A percentile compares a stretch with the other conserved stretches of the same genome.
These are phyloP conservation scores for Chiloscyllium punctatum DNA, from an alignment of 2,797 vertebrate species.

Conservation along the genomic window DNA sequence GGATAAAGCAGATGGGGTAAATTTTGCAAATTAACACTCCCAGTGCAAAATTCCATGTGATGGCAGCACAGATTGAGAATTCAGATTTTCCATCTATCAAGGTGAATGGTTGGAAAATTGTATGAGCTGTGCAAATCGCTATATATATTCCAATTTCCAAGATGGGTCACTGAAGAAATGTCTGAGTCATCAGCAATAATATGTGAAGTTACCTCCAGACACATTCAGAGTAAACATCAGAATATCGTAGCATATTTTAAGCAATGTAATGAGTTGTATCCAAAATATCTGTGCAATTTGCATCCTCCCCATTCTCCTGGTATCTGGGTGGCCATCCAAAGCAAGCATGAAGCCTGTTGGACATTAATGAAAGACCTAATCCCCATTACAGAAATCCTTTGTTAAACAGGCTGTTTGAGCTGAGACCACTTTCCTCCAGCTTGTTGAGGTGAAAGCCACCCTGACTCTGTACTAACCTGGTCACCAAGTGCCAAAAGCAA, in stretches of 20 bases:
- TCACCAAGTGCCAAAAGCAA: not conserved
- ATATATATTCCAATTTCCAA: too few relatives aligned
- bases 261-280: not conserved
- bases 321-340: not conserved
- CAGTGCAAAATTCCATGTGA: not conserved
- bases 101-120: not conserved
- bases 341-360: not conserved
- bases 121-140: not conserved
- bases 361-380: not conserved
- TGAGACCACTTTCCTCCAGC: too few relatives aligned
- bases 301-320: not conserved
- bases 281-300: not conserved
- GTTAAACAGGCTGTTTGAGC: not conserved
- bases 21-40: constrained; percentile 29
- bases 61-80: not conserved
- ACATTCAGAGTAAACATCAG: not conserved
- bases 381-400: not conserved
- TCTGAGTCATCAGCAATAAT: not conserved
- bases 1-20: not conserved
- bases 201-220: not conserved
- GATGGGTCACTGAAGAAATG: not conserved
- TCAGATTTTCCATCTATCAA: constrained; percentile 25
- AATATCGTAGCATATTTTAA: not conserved
- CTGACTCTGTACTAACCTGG: not conserved
- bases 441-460: not conserved